Percentiles rank a stretch among this genome's conserved stretches.
phyloP scores from a whole-genome alignment of 2,888 invertebrate species.

The Nyleta sp. region DNA sequence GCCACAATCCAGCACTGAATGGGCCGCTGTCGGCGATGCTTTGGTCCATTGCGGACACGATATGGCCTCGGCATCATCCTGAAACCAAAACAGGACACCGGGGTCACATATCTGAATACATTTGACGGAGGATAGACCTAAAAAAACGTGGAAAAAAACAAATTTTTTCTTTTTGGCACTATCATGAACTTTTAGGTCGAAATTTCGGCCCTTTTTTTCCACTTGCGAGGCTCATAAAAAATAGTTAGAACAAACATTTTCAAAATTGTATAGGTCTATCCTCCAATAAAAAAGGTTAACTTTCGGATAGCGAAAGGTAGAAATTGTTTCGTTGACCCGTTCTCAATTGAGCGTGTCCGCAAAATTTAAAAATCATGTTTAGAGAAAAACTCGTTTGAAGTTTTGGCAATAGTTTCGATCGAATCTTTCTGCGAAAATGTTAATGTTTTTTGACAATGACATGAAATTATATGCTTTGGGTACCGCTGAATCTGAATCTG shows the following conservation, averaged over 20 bases:
- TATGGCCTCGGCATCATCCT: background rate
- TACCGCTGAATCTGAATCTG: slow-evolving; percentile 1
- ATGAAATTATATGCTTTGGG: background rate
- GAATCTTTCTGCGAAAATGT: background rate
- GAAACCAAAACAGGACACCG: background rate
- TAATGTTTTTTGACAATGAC: background rate
- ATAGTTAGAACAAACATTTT: too few relatives aligned
- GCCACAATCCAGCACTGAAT: background rate
- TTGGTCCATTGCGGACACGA: background rate
- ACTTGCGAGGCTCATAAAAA: background rate
- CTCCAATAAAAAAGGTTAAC: slow-evolving; percentile 1
- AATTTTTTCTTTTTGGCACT: background rate
- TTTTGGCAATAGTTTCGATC: slow-evolving; percentile 2
- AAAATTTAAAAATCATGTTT: too few relatives aligned
- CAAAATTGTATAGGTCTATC: too few relatives aligned
- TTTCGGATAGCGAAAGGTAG: background rate
- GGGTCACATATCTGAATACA: background rate
- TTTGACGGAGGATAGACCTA: slow-evolving; percentile 2
- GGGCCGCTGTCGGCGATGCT: slow-evolving; percentile 4
- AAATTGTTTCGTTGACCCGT: background rate
- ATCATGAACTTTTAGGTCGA: slow-evolving; percentile 4
- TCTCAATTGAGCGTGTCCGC: background rate
- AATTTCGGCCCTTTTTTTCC: background rate
- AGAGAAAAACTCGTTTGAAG: background rate
- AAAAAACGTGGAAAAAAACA: background rate